These are phyloP conservation scores for Neolamprologus longior DNA, from an alignment of 2,113 vertebrate species.

Conservation along the genomic window DNA sequence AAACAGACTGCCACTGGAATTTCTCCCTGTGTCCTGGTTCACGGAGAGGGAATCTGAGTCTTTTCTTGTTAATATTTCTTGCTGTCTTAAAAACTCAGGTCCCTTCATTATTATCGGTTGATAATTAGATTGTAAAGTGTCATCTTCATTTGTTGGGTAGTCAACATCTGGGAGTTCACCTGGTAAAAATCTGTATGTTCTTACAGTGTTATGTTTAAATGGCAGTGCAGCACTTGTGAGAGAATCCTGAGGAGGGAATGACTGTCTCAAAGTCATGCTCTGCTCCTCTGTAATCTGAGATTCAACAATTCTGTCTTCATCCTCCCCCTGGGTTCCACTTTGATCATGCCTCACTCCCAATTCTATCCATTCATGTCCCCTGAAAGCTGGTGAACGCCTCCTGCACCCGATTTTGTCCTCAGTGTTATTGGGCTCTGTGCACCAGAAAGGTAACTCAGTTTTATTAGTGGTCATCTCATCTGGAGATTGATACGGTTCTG, in stretches of 20 bases:
- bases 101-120: background rate
- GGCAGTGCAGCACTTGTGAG: background rate
- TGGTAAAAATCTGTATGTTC: background rate
- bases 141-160: conserved; percentile 27
- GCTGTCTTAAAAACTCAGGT: background rate
- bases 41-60: background rate
- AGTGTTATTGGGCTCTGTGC: background rate
- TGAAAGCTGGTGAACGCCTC: background rate
- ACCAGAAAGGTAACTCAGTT: background rate
- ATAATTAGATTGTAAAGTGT: background rate
- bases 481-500: background rate
- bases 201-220: background rate
- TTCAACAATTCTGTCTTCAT: background rate
- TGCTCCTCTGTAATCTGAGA: background rate
- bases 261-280: conserved; percentile 5
- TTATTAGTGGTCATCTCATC: background rate
- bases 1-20: background rate
- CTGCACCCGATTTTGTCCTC: background rate
- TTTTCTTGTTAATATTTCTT: background rate
- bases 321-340: background rate
- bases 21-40: background rate
- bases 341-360: background rate
- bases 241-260: background rate
- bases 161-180: conserved; percentile 46
- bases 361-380: conserved; percentile 29